phyloP scores from a whole-genome alignment of 1,140 invertebrate species.

The Colletes latitarsis region DNA sequence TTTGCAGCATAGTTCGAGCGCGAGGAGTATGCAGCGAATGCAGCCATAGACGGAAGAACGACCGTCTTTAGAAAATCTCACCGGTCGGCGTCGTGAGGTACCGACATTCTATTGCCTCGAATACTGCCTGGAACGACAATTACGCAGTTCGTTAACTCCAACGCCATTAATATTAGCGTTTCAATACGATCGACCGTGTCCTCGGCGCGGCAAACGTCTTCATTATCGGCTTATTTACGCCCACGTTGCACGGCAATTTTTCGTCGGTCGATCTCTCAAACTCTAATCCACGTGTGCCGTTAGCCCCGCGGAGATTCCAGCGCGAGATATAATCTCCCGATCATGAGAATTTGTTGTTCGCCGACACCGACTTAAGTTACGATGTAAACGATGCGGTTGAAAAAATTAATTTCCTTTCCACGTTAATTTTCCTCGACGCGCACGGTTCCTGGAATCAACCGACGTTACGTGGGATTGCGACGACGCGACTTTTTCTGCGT shows the following conservation, averaged over 20 bases:
- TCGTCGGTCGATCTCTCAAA: neutral
- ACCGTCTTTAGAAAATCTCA: constrained; percentile 10
- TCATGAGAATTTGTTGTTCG: neutral
- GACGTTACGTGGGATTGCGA: neutral
- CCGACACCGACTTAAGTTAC: neutral
- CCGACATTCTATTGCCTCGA: constrained; percentile 12
- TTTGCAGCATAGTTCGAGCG: constrained; percentile 20
- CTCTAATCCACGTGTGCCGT: neutral
- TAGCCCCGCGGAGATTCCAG: neutral
- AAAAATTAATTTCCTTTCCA: neutral
- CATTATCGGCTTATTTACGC: constrained; percentile 25
- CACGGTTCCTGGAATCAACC: neutral
- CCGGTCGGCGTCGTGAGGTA: too few relatives aligned
- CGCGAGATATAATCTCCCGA: neutral
- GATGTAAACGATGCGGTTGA: neutral
- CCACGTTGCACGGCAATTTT: neutral
- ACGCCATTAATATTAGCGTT: constrained; percentile 25
- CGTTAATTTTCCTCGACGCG: neutral
- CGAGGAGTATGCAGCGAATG: constrained; percentile 17
- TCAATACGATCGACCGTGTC: neutral
- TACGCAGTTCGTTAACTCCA: constrained; percentile 35
- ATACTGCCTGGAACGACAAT: constrained; percentile 30
- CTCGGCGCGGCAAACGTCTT: constrained; percentile 1
- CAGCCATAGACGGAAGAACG: constrained; percentile 19
- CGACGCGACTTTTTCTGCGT: neutral